A percentile compares a stretch with the other conserved stretches of the same genome.
These are phyloP conservation scores for Peribatodes rhomboidaria DNA, from an alignment of 2,888 invertebrate species.

Conservation along the genomic window DNA sequence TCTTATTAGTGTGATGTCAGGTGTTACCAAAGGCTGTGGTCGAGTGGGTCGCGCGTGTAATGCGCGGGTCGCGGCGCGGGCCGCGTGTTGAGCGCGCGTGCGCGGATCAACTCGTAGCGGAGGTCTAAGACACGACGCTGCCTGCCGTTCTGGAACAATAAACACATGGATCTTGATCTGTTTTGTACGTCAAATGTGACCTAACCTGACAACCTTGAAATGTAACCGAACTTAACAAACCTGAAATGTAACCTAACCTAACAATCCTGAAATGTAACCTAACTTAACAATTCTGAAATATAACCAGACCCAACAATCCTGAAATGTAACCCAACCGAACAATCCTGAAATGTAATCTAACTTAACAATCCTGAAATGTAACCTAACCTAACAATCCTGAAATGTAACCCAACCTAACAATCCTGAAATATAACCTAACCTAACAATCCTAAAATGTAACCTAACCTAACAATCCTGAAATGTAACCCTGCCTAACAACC, in stretches of 20 bases:
- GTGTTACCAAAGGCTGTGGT: slow-evolving; percentile 91
- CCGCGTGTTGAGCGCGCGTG: slow-evolving; percentile 87
- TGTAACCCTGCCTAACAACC: no score
- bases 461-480: no score
- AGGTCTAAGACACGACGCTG: slow-evolving; percentile 87
- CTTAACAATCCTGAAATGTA: not conserved
- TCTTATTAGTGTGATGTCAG: no score
- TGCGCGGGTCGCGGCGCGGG: slow-evolving; percentile 88
- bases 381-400: no score
- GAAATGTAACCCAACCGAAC: no score
- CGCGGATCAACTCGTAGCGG: slow-evolving; percentile 93
- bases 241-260: not conserved
- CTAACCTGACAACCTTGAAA: not conserved
- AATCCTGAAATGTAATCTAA: not conserved
- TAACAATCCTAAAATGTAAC: no score
- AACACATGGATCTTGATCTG: no score
- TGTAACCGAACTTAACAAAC: no score
- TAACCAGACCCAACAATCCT: not conserved
- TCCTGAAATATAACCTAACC: no score
- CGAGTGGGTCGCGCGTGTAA: slow-evolving; percentile 92
- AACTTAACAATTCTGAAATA: no score
- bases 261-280: not conserved
- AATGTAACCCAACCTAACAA: no score
- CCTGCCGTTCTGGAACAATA: slow-evolving; percentile 51
- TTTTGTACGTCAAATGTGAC: not conserved